phyloP scores from a whole-genome alignment of 2,797 vertebrate genomes.

The Trematomus bernacchii region DNA sequence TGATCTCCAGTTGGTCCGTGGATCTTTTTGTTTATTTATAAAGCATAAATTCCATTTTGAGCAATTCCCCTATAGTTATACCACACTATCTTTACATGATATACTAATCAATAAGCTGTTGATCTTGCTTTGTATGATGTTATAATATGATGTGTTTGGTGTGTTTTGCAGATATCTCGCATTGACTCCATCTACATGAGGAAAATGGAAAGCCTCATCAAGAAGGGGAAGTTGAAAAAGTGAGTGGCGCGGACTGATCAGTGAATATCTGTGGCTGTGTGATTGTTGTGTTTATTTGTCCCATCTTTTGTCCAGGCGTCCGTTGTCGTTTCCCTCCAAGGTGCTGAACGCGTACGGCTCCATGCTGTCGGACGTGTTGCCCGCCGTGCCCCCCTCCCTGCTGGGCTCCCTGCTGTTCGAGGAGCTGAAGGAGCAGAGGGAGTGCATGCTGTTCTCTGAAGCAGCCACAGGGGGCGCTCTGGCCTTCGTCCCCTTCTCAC shows the following conservation, averaged over 20 bases:
- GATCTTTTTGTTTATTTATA: neutral
- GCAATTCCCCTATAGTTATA: neutral
- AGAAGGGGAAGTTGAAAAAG: constrained; percentile 53
- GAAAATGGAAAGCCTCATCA: constrained; percentile 35
- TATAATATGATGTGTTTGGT: neutral
- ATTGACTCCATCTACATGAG: constrained; percentile 13
- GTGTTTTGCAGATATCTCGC: constrained; percentile 8
- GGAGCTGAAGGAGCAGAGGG: constrained; percentile 85
- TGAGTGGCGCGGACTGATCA: constrained; percentile 45
- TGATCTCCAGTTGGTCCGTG: too few relatives aligned
- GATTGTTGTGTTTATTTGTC: neutral
- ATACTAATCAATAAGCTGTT: too few relatives aligned
- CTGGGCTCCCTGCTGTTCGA: constrained; percentile 86
- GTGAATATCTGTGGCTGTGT: neutral
- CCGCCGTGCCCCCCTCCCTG: constrained; percentile 67
- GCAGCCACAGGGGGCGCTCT: constrained; percentile 85
- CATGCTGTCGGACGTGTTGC: constrained; percentile 74
- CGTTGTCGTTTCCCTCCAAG: accelerated
- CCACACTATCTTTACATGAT: too few relatives aligned
- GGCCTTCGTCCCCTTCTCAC: constrained; percentile 68
- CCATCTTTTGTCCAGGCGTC: constrained; percentile 62
- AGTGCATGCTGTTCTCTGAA: constrained; percentile 80
- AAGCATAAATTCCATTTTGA: neutral
- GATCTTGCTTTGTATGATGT: neutral
- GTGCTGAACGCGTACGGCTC: constrained; percentile 9